Percentiles rank a stretch among this genome's conserved stretches.
Evolutionary conservation across 2,797 vertebrate species (phyloP).

Genomic region (Clarias platycephalus): DNA sequence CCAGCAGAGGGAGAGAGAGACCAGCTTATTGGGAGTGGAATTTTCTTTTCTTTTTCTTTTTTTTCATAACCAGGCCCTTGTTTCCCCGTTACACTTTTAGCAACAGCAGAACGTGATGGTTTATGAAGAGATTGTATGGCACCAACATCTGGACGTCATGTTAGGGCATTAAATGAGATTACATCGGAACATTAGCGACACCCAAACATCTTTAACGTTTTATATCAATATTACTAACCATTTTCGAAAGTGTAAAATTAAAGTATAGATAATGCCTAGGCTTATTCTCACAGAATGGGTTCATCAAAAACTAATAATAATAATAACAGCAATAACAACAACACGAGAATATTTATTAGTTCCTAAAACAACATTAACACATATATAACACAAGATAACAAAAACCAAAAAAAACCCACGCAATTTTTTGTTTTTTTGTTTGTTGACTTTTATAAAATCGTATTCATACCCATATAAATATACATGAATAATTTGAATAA

Average conservation of each 20-base stretch:
- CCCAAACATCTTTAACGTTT: neutral
- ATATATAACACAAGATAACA: neutral
- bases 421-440: neutral
- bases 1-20: conserved; percentile 81
- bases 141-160: neutral
- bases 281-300: neutral
- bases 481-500: neutral
- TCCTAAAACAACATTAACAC: neutral
- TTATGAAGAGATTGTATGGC: conserved; percentile 5
- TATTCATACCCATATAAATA: neutral
- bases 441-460: neutral
- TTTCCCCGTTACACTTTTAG: neutral
- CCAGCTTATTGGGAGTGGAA: conserved; percentile 65
- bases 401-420: neutral
- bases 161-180: neutral
- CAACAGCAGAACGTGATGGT: neutral
- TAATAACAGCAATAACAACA: too few relatives aligned
- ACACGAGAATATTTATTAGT: neutral
- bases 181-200: neutral
- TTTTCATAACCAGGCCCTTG: neutral
- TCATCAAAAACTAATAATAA: neutral
- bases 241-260: neutral
- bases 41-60: neutral
- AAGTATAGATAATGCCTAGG: neutral
- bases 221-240: neutral